These are phyloP conservation scores for Peromyscus maniculatus DNA, from an alignment of 2,113 vertebrate species.

Conservation along the genomic window DNA sequence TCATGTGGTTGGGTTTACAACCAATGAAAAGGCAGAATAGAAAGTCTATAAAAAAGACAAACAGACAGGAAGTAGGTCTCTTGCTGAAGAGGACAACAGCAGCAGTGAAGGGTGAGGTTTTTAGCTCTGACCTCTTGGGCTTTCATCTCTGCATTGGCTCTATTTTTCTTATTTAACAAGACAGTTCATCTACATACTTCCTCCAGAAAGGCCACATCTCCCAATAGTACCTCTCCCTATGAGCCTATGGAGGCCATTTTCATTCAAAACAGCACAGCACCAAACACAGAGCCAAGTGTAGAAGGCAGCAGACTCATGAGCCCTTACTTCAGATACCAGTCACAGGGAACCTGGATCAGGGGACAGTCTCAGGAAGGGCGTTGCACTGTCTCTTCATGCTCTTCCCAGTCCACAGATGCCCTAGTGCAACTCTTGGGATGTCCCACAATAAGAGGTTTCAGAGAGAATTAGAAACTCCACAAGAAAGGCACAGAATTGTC, in stretches of 20 bases:
- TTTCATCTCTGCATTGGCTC: too few relatives aligned
- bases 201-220: neutral
- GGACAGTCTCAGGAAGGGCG: neutral
- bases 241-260: neutral
- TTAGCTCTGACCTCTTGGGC: too few relatives aligned
- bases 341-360: neutral
- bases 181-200: neutral
- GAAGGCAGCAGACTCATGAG: neutral
- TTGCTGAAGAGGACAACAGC: too few relatives aligned
- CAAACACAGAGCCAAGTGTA: neutral
- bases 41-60: too few relatives aligned
- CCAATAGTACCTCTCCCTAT: neutral
- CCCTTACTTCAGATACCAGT: neutral
- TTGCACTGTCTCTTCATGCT: neutral
- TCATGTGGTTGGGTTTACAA: too few relatives aligned
- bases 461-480: slow-evolving; percentile 21
- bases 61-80: too few relatives aligned
- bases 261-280: neutral
- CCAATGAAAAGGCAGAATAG: too few relatives aligned
- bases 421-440: neutral
- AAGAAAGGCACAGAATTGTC: slow-evolving; percentile 16
- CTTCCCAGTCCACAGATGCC: neutral
- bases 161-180: too few relatives aligned
- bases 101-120: too few relatives aligned
- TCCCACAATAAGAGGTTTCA: slow-evolving; percentile 8